Evolutionary conservation across 2,113 vertebrate genomes (phyloP), one percentile per base, ranked within the genome.

Genomic region (Echinops telfairi): DNA sequence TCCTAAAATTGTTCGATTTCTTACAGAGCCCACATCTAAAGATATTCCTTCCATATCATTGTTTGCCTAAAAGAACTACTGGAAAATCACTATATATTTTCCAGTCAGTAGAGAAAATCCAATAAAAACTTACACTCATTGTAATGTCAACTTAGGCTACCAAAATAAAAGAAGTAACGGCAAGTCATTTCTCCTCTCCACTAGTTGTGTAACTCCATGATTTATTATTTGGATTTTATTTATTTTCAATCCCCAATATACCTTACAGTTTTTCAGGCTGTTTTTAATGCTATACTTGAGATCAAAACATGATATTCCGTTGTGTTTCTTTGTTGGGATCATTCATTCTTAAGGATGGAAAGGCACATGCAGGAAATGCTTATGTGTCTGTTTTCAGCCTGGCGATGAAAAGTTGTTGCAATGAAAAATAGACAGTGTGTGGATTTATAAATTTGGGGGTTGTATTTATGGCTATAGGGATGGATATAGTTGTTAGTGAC

Each of bases 391-490:
- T 94, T 96, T 96, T 88, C 14, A 58, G 60, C 91, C 60, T 66
- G 94, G 76, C 89, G 38, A 73, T 25, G 53, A 79, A 60, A 53
- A 93, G 12, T 96, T 20, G 1, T 94, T 92, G 83, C 47, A 71
- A 64, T 97, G 87, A 97, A 96, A 97, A 97, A 97, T 94, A 96
- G 94, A 95, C 70, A 94, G 12, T 29, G 0, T 92, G 89, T 95
- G 89, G 96, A 96, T 97, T 97, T 97, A 97, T 96, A 86, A 82
- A 94, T 73, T 95, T 91, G 97, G 96, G 94, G 31, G 79, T 95
- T 91, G 92, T 88, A 96, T 79, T 96, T 80, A 84, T 86, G 93
- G 87, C 92, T 96, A 95, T 96, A 47, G 87, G 91, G 96, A 94
- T 93, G 47, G 23, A 75, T 95, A 85, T 85, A 95, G 95, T 95